These are phyloP conservation scores for Drosophila ogumai DNA, from an alignment of 1,140 invertebrate species.

Conservation along the genomic window DNA sequence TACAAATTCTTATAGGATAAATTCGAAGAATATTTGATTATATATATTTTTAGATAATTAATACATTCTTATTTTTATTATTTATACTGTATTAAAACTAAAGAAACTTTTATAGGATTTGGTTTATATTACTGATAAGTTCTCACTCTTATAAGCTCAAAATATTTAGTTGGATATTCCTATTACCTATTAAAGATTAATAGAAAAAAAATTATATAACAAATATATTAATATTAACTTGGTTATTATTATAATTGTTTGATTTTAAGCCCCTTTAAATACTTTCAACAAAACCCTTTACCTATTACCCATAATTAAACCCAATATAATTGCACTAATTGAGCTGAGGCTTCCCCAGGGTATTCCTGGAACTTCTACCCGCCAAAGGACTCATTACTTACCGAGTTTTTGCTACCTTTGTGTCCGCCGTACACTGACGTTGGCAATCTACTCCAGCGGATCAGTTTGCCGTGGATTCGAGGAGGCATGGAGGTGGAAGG, in stretches of 20 bases:
- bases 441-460: conserved; percentile 71
- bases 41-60: neutral
- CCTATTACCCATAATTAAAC: neutral
- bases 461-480: conserved; percentile 37
- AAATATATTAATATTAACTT: neutral
- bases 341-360: conserved; percentile 5
- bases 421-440: conserved; percentile 52
- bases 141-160: neutral
- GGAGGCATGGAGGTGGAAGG: neutral
- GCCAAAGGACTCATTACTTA: conserved; percentile 30
- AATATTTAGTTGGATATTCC: neutral
- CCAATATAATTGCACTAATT: neutral
- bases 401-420: conserved; percentile 44
- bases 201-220: neutral
- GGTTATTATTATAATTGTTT: neutral
- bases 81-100: neutral
- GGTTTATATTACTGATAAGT: neutral
- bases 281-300: neutral
- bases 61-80: neutral
- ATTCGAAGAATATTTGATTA: too few relatives aligned
- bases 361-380: conserved; percentile 3
- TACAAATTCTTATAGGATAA: too few relatives aligned
- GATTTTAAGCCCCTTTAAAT: neutral
- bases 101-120: neutral
- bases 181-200: neutral